A percentile compares a stretch with the other conserved stretches of the same genome.
These are phyloP conservation scores for Neodontobutis hainanensis DNA, from an alignment of 2,113 vertebrate genomes.

Conservation along the genomic window DNA sequence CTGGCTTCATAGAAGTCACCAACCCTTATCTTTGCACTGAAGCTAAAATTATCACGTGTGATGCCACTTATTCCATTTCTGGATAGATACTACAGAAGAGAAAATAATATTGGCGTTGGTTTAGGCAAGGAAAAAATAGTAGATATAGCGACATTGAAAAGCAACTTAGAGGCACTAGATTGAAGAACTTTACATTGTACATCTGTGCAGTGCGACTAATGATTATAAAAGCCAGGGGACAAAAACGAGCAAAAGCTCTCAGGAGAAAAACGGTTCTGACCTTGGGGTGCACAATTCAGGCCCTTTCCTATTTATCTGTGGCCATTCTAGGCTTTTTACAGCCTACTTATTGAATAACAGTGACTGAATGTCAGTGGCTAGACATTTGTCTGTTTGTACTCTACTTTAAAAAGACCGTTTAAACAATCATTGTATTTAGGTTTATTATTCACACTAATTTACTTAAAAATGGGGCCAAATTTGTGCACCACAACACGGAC, in stretches of 20 bases:
- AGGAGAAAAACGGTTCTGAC: slow-evolving; percentile 68
- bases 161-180: slow-evolving; percentile 67
- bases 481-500: slow-evolving; percentile 70
- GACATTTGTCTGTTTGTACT: slow-evolving; percentile 29
- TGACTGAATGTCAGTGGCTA: slow-evolving; percentile 42
- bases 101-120: slow-evolving; percentile 82
- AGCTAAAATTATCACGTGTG: slow-evolving; percentile 99
- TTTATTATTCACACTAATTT: slow-evolving; percentile 17
- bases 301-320: slow-evolving; percentile 67
- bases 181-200: slow-evolving; percentile 55
- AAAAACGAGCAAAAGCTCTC: slow-evolving; percentile 67
- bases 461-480: slow-evolving; percentile 52
- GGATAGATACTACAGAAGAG: slow-evolving; percentile 99
- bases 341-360: slow-evolving; percentile 55
- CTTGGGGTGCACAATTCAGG: slow-evolving; percentile 76
- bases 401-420: slow-evolving; percentile 37
- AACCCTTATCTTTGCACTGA: slow-evolving; percentile 99
- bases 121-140: slow-evolving; percentile 69
- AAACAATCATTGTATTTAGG: slow-evolving; percentile 42
- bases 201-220: slow-evolving; percentile 68
- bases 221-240: slow-evolving; percentile 65
- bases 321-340: slow-evolving; percentile 59
- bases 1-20: slow-evolving; percentile 99
- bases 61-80: slow-evolving; percentile 99
- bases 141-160: slow-evolving; percentile 75